phyloP scores from a whole-genome alignment of 35 echinoderm and acorn worm genomes.

The Heliocidaris tuberculata region DNA sequence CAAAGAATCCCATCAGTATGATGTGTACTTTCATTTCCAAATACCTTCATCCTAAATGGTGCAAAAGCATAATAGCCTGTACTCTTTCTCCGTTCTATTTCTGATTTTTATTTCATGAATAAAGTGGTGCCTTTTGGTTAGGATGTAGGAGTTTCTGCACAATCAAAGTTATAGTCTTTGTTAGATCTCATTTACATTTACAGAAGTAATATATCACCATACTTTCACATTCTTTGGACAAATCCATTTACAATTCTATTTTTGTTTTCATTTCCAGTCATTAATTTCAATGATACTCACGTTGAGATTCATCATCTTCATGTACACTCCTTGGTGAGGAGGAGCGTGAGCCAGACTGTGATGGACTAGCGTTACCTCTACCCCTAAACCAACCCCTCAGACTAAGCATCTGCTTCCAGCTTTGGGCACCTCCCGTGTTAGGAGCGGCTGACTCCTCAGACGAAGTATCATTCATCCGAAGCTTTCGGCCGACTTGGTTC shows the following conservation, averaged over 20 bases:
- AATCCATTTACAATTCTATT: background rate
- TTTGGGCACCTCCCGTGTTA: background rate
- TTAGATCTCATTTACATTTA: no score
- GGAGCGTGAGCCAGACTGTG: slow-evolving; percentile 47
- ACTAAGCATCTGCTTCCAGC: slow-evolving; percentile 62
- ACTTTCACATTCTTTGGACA: no score
- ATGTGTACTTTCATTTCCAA: no score
- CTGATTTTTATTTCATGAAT: no score
- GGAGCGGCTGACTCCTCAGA: background rate
- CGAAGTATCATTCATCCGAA: slow-evolving; percentile 52
- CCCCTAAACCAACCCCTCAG: slow-evolving; percentile 35
- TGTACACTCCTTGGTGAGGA: slow-evolving; percentile 52
- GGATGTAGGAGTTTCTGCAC: no score
- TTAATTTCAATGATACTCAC: slow-evolving; percentile 50
- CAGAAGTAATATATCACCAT: no score
- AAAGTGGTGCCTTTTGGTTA: no score
- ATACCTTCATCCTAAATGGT: no score
- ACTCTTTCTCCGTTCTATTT: no score
- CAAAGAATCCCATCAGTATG: no score
- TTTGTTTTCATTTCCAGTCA: background rate
- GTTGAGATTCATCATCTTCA: slow-evolving; percentile 71
- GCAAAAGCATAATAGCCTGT: no score
- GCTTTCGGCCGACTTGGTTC: slow-evolving; percentile 52
- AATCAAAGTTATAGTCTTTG: no score
- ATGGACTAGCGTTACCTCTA: slow-evolving; percentile 37